Base-by-base conservation (phyloP, 2,888 invertebrate species). In the Drosophila ezoana region DNA sequence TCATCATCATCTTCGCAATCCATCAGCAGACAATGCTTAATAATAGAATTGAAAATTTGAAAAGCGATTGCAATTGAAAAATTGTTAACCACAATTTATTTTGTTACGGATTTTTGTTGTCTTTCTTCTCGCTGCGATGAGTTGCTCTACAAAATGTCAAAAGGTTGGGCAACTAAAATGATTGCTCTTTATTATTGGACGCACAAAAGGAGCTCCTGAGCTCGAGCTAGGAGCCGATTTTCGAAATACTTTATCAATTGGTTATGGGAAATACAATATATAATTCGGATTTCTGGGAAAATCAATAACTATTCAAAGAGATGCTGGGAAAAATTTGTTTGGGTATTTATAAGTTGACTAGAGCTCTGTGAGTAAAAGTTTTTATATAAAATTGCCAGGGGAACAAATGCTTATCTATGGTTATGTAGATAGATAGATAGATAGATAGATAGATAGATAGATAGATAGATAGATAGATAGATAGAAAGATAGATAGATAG, bases 21-120 rank as follows among this genome's bases (percentile, higher is more conserved):
- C 76, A 81, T 79, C 89, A 89, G 48, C 58, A 20, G 58, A 70
- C 74, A 66, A 52, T 52, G 48, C 35, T 56, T 81, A 79, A 86
- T 87, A 88, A 81, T 78, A 81, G 84, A 79, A 80, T 72, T 68
- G 40, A 74, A 66, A 81, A 65, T 72, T 28, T 28, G 28, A 28
- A 28, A 28, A 28, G 45, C 66, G 58, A 54, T 74, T 69, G 71
- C 79, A 89, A 87, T 84, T 86, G 84, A 88, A 83, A 70, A 79
- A 80, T 81, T 72, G 69, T 69, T 76, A 72, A 72, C 82, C 70
- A 69, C 58, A 77, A 72, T 70, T 83, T 76, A 57, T 43, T 73
- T 76, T 44, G 78, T 61, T 67, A 59, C 44, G 63, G 35, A 45
- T 49, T 14, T 11, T 32, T 3, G 13, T 40, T 16, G 35, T 35